Conservation (phyloP, 2,888 invertebrate species). For the Seladonia tumulorum region DNA sequence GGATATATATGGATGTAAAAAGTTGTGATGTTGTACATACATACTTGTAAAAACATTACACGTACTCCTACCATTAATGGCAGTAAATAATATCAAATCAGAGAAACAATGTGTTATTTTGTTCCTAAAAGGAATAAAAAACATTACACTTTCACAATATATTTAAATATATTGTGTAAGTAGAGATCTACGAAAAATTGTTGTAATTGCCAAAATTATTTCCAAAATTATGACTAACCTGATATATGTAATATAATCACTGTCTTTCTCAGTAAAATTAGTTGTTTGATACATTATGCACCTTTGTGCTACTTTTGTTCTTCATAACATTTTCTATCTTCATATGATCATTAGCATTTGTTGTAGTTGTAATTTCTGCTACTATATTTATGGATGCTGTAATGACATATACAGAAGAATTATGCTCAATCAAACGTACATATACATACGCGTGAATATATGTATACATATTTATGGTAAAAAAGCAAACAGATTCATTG, state of each 20-base stretch:
- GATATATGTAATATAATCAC: conserved; percentile 81
- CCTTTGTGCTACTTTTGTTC: conserved; percentile 73
- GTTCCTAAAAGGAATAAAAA: conserved; percentile 52
- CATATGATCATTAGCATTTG: conserved; percentile 45
- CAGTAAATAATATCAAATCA: conserved; percentile 9
- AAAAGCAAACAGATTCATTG: neutral
- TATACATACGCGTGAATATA: neutral
- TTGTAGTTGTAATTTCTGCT: conserved; percentile 50
- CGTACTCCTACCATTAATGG: conserved; percentile 9
- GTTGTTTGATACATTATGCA: conserved; percentile 86
- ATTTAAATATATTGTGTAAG: neutral
- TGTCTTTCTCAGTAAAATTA: conserved; percentile 84
- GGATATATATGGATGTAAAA: neutral
- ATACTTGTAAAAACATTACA: conserved; percentile 11
- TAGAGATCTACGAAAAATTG: neutral
- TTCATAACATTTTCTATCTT: conserved; percentile 48
- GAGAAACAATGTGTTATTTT: conserved; percentile 37
- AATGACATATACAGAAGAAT: conserved; percentile 56
- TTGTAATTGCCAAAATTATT: conserved; percentile 10
- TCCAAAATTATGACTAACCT: conserved; percentile 68
- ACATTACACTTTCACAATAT: conserved; percentile 19
- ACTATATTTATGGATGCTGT: conserved; percentile 68
- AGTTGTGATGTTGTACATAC: neutral
- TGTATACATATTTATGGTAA: neutral
- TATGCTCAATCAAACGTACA: conserved; percentile 14